These are phyloP conservation scores for Trichechus manatus DNA, from an alignment of 2,113 vertebrate genomes.

Conservation along the genomic window DNA sequence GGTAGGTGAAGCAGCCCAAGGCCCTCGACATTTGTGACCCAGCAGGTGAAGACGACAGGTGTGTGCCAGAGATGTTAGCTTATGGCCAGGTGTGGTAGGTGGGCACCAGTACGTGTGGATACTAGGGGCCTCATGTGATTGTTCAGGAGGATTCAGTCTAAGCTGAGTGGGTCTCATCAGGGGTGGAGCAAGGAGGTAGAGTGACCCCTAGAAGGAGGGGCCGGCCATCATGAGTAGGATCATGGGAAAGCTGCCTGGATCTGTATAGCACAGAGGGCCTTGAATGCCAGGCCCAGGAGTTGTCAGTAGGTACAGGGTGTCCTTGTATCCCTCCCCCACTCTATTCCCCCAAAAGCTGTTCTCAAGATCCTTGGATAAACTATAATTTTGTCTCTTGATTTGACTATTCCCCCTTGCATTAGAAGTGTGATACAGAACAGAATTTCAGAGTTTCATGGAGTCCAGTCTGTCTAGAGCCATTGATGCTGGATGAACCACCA, in stretches of 20 bases:
- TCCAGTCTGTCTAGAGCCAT: too few relatives aligned
- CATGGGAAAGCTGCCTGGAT: not conserved
- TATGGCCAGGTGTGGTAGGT: not conserved
- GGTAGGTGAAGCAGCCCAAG: rapidly evolving
- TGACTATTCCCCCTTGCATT: not conserved
- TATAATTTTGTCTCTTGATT: not conserved
- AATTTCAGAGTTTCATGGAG: too few relatives aligned
- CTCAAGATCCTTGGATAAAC: not conserved
- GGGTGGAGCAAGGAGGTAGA: not conserved
- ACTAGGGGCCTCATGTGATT: not conserved
- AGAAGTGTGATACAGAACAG: not conserved
- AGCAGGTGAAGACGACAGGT: not conserved
- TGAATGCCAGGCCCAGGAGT: not conserved
- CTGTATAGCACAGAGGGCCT: not conserved
- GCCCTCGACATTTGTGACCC: not conserved
- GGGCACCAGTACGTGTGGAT: rapidly evolving
- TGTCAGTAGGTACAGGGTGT: not conserved
- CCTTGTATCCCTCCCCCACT: not conserved
- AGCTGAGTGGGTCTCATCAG: not conserved
- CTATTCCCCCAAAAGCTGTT: not conserved
- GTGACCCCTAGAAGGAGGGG: not conserved
- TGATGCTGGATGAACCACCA: too few relatives aligned
- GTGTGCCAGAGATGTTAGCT: not conserved
- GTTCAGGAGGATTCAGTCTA: too few relatives aligned
- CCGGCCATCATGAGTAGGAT: not conserved